These are phyloP conservation scores for Xestia c-nigrum DNA, from an alignment of 2,888 invertebrate species.

Conservation along the genomic window DNA sequence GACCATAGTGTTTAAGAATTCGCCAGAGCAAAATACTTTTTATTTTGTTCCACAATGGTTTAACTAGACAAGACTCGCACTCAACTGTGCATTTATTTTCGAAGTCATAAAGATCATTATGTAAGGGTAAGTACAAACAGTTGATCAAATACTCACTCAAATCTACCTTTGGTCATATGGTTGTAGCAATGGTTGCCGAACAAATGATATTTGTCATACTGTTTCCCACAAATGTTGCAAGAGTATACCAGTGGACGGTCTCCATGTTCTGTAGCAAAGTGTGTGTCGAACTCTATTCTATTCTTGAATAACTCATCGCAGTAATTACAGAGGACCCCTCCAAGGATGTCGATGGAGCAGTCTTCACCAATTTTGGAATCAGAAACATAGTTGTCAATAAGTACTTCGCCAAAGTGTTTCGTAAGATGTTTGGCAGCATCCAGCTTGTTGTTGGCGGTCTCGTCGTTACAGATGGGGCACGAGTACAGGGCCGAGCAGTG, in stretches of 20 bases:
- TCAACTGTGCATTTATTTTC: slow-evolving; percentile 5
- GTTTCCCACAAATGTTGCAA: slow-evolving; percentile 90
- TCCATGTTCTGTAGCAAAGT: slow-evolving; percentile 86
- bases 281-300: slow-evolving; percentile 88
- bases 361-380: slow-evolving; percentile 77
- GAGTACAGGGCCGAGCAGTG: slow-evolving; percentile 79
- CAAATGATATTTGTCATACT: slow-evolving; percentile 88
- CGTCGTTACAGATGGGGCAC: slow-evolving; percentile 83
- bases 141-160: slow-evolving; percentile 77
- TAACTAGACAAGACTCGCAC: not conserved
- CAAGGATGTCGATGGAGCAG: slow-evolving; percentile 82
- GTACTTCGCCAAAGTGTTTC: slow-evolving; percentile 79
- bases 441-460: slow-evolving; percentile 72
- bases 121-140: not conserved
- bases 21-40: not conserved
- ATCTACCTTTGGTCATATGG: slow-evolving; percentile 84
- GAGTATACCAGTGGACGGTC: slow-evolving; percentile 85
- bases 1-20: not conserved
- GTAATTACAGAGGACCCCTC: slow-evolving; percentile 89
- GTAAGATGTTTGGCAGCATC: slow-evolving; percentile 79
- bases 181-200: slow-evolving; percentile 90
- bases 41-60: not conserved
- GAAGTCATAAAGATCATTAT: not conserved
- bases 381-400: slow-evolving; percentile 58
- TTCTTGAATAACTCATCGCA: slow-evolving; percentile 88